phyloP scores from a whole-genome alignment of 2,888 invertebrate genomes.

The Agapostemon virescens region DNA sequence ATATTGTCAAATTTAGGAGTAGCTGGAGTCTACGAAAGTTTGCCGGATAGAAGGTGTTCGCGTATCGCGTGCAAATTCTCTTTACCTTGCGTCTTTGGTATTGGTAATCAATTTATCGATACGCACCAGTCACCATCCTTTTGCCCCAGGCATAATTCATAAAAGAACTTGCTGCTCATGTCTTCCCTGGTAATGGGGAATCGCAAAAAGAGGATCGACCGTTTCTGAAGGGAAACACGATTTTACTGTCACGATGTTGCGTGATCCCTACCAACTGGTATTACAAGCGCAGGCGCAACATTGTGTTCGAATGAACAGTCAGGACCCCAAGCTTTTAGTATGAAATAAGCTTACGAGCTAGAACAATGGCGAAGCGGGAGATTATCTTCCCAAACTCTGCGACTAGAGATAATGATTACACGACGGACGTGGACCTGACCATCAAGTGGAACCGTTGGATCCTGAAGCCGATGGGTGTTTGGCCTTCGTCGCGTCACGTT shows the following conservation, averaged over 20 bases:
- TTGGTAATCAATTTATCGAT: background rate
- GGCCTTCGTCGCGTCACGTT: slow-evolving; percentile 56
- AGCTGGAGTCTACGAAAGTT: background rate
- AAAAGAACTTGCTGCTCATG: background rate
- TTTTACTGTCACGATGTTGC: background rate
- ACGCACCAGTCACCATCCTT: background rate
- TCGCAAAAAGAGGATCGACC: background rate
- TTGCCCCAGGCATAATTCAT: background rate
- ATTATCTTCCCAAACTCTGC: rapidly evolving
- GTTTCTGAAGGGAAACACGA: background rate
- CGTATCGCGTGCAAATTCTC: background rate
- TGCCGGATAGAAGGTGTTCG: background rate
- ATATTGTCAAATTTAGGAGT: background rate
- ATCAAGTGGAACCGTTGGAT: slow-evolving; percentile 70
- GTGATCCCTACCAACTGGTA: background rate
- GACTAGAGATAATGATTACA: background rate
- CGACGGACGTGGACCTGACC: slow-evolving; percentile 55
- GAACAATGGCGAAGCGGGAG: slow-evolving; percentile 14
- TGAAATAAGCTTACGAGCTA: background rate
- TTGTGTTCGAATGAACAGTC: too few relatives aligned
- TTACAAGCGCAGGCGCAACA: background rate
- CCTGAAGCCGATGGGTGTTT: slow-evolving; percentile 68
- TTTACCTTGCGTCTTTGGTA: background rate
- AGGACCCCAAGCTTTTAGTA: background rate
- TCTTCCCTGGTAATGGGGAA: background rate